Evolutionary conservation across 2,113 vertebrate species (phyloP), one percentile per base, ranked within the genome.

Genomic region (Grus americana): DNA sequence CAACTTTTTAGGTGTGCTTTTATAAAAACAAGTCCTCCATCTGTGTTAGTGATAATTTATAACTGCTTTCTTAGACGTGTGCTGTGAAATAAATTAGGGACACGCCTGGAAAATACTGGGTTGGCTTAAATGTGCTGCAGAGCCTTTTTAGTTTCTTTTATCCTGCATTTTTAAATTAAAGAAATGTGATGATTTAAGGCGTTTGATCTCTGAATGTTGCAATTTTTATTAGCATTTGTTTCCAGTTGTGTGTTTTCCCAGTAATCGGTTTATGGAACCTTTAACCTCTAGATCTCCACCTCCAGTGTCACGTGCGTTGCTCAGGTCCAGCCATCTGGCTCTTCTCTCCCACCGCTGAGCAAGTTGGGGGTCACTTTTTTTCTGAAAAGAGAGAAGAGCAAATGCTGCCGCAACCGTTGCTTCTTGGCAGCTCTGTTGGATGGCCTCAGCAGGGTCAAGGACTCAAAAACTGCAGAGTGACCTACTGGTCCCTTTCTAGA

Each of bases 211-310:
- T 2, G 3, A 87, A 87, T 90, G 85, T 83, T 93, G 89, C 68
- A 74, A 87, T 92, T 93, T 83, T 93, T 83, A 86, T 91, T 92
- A 62, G 74, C 82, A 47, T 86, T 97, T 96, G 79, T 92, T 88
- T 90, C 92, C 91, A 90, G 87, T 93, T 87, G 91, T 79, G 38
- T 83, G 66, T 95, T 91, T 95, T 88, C 79, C 88, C 0, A 0
- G 81, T 72, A 70, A 88, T 46, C 18, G 0, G 67, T 89, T 95
- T 91, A 44, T 57, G 95, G 82, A 95, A 66, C 90, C 74, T 94
- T 94, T 96, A 88, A 83, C 85, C 85, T 89, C 79, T 65, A 5
- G 50, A 9, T 61, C 92, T 94, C 75, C 79, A 76, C 63, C 74
- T 88, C 68, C 63, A 18, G 30, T 23, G 76, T 81, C 83, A 38